A percentile compares a stretch with the other conserved stretches of the same genome.
These are phyloP conservation scores for Apaloderma vittatum DNA, from an alignment of 2,113 vertebrate species.

Conservation along the genomic window DNA sequence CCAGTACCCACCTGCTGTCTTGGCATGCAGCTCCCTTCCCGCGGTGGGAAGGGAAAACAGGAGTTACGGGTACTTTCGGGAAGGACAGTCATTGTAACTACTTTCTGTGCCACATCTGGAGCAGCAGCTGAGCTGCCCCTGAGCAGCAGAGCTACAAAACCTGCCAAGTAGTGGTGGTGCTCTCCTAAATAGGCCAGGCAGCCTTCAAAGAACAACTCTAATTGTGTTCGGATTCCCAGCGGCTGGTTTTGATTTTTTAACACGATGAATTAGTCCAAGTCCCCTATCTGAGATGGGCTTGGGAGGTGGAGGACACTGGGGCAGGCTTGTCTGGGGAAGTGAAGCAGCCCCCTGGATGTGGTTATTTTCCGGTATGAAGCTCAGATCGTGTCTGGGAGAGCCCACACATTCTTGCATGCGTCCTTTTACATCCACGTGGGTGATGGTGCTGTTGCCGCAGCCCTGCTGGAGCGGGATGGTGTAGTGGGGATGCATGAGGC, in stretches of 20 bases:
- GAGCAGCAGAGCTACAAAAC: background rate
- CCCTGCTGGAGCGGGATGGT: no score
- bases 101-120: conserved; percentile 12
- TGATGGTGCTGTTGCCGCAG: background rate
- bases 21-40: background rate
- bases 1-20: background rate
- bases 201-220: conserved; percentile 12
- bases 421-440: background rate
- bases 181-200: conserved; percentile 39
- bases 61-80: background rate
- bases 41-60: background rate
- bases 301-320: background rate
- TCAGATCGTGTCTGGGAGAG: background rate
- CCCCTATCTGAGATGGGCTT: background rate
- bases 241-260: conserved; percentile 37
- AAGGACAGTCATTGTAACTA: background rate
- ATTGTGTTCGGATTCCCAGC: background rate
- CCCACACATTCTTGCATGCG: rapidly evolving
- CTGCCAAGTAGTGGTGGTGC: background rate
- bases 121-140: background rate
- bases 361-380: background rate
- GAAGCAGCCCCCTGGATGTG: background rate
- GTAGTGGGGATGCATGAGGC: background rate
- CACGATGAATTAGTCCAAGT: conserved; percentile 28
- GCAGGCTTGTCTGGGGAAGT: background rate